Percentiles rank a stretch among this genome's conserved stretches.
phyloP scores from a whole-genome alignment of 2,888 invertebrate species.

The Dugesia japonica region DNA sequence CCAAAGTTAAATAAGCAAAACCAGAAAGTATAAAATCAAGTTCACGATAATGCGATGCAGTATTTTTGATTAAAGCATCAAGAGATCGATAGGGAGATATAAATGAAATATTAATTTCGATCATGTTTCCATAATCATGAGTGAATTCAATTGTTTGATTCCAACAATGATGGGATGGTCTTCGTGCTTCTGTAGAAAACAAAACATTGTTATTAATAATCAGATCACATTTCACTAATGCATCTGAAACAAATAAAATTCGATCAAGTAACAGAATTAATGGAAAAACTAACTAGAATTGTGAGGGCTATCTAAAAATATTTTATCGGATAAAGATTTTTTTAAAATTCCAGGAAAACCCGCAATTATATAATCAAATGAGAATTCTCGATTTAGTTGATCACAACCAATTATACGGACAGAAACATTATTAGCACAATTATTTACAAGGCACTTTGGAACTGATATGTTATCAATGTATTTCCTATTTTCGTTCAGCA shows the following conservation, averaged over 20 bases:
- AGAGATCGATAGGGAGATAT: background rate
- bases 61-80: background rate
- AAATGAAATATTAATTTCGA: background rate
- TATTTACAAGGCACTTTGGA: background rate
- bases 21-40: background rate
- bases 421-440: background rate
- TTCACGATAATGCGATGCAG: background rate
- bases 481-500: background rate
- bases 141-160: background rate
- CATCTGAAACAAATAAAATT: background rate
- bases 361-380: background rate
- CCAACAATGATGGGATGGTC: slow-evolving; percentile 14
- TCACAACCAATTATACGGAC: background rate
- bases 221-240: background rate
- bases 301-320: background rate
- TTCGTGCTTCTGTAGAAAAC: background rate
- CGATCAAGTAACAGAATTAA: no score
- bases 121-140: background rate
- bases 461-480: background rate
- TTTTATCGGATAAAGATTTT: background rate
- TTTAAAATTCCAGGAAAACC: background rate
- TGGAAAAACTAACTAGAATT: background rate
- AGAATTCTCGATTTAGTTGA: background rate
- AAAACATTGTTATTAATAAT: background rate
- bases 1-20: background rate